Conservation (phyloP, 2,888 invertebrate species). For the Sisyra terminalis region DNA sequence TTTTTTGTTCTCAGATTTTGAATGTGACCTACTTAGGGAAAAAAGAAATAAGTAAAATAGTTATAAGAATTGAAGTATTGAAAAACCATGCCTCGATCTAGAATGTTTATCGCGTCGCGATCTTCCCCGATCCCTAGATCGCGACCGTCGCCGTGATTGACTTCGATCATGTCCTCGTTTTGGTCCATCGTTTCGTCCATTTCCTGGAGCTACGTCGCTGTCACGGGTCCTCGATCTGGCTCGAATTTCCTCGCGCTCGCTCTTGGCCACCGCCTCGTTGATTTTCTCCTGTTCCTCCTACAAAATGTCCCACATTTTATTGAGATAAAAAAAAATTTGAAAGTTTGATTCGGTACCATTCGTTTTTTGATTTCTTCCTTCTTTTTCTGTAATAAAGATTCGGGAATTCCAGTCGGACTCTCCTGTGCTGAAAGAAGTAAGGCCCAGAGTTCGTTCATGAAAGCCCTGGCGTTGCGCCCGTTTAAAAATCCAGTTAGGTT, state of each 20-base stretch:
- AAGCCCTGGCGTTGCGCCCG: constrained; percentile 90
- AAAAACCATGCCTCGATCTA: constrained; percentile 4
- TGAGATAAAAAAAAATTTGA: no score
- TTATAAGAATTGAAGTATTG: neutral
- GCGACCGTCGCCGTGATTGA: constrained; percentile 16
- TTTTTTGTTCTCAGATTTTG: constrained; percentile 16
- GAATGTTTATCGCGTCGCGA: constrained; percentile 17
- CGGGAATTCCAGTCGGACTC: constrained; percentile 89
- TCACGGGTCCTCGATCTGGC: constrained; percentile 9
- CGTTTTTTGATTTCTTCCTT: constrained; percentile 90
- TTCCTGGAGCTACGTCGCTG: constrained; percentile 11
- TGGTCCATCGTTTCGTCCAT: neutral
- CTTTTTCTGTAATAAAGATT: constrained; percentile 85
- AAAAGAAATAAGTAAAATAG: constrained; percentile 1
- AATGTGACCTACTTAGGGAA: constrained; percentile 12
- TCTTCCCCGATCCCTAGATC: constrained; percentile 13
- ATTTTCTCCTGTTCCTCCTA: constrained; percentile 67
- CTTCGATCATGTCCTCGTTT: constrained; percentile 15
- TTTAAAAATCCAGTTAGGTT: constrained; percentile 98
- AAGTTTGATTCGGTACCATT: no score
- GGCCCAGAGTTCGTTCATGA: constrained; percentile 97
- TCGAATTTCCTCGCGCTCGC: constrained; percentile 8
- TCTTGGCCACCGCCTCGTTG: constrained; percentile 19
- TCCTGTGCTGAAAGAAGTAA: constrained; percentile 89
- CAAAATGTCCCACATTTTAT: no score